These are phyloP conservation scores for Lagopus muta DNA, from an alignment of 2,113 vertebrate species.

Conservation along the genomic window DNA sequence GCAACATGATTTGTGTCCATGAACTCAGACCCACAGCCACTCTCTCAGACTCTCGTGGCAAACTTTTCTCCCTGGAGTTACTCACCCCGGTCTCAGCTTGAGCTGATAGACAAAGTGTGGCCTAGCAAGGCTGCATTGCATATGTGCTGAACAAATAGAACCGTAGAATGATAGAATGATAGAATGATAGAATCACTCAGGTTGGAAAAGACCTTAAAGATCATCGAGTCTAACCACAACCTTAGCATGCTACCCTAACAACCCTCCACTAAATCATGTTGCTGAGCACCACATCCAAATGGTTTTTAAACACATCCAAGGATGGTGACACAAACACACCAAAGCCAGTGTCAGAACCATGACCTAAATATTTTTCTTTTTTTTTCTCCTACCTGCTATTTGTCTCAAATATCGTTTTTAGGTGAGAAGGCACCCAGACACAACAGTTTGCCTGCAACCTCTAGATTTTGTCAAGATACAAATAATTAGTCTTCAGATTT, in stretches of 20 bases:
- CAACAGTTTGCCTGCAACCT: background rate
- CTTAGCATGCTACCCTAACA: no score
- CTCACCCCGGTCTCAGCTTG: background rate
- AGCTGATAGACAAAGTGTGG: background rate
- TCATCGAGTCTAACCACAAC: no score
- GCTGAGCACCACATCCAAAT: no score
- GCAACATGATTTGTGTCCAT: background rate
- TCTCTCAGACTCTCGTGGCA: background rate
- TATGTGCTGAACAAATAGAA: accelerated
- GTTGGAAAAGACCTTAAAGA: no score
- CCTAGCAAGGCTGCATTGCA: background rate
- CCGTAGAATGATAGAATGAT: no score
- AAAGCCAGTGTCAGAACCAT: background rate
- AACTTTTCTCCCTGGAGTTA: background rate
- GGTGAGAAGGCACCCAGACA: background rate
- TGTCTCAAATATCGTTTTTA: background rate
- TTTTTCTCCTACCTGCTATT: background rate
- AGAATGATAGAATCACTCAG: no score
- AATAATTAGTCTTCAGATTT: background rate
- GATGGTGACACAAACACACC: background rate
- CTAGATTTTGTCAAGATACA: background rate
- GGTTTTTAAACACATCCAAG: no score
- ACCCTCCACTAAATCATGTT: no score
- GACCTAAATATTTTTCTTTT: background rate
- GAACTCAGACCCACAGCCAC: background rate